These are phyloP conservation scores for Terebella lapidaria DNA, from an alignment of 2,888 invertebrate species.

Conservation along the genomic window DNA sequence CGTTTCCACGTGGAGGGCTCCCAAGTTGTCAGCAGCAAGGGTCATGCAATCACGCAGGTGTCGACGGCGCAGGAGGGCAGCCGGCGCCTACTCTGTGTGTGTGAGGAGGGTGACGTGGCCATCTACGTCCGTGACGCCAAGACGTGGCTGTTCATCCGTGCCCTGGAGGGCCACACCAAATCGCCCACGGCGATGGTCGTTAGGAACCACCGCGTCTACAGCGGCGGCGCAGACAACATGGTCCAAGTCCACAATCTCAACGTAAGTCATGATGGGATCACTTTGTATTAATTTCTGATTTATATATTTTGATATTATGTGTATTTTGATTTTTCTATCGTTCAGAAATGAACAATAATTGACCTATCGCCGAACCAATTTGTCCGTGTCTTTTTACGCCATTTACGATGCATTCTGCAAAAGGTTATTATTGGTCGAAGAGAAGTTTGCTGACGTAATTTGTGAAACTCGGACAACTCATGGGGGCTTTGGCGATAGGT, in stretches of 20 bases:
- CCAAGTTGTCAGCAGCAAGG: too few species aligned
- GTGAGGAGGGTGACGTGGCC: not conserved
- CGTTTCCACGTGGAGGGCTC: too few species aligned
- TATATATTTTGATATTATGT: not conserved
- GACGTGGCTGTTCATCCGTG: not conserved
- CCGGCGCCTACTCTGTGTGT: not conserved
- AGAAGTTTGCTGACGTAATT: too few species aligned
- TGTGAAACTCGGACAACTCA: too few species aligned
- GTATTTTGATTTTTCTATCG: not conserved
- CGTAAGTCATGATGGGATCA: too few species aligned
- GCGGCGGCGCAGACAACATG: not conserved
- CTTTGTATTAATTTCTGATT: too few species aligned
- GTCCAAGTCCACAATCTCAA: not conserved
- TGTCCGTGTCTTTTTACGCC: too few species aligned
- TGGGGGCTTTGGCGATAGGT: too few species aligned
- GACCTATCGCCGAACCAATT: too few species aligned
- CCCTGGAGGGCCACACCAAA: not conserved
- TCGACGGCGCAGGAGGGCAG: not conserved
- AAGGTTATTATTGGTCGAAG: too few species aligned
- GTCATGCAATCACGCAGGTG: not conserved
- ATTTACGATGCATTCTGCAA: too few species aligned
- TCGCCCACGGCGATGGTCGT: not conserved
- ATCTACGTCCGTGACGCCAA: not conserved
- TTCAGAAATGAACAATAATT: too few species aligned
- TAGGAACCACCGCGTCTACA: not conserved